phyloP scores from a whole-genome alignment of 2,888 invertebrate species.

The Trissolcus brochymenae region DNA sequence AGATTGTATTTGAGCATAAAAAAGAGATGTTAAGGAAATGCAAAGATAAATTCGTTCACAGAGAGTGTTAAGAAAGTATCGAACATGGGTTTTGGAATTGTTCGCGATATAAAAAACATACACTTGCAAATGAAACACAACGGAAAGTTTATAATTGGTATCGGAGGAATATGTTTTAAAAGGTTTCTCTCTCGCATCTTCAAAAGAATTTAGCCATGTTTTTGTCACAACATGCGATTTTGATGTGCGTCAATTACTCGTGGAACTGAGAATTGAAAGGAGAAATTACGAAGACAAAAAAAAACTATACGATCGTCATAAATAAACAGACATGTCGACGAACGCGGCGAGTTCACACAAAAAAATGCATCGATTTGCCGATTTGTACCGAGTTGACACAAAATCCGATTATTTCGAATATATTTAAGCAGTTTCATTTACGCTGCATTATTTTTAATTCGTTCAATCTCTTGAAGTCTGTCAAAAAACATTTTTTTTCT shows the following conservation, averaged over 20 bases:
- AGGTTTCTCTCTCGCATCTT: constrained; percentile 17
- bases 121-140: constrained; percentile 25
- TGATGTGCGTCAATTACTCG: constrained; percentile 66
- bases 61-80: no score
- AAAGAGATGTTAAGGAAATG: no score
- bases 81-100: background rate
- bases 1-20: no score
- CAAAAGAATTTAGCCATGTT: constrained; percentile 41
- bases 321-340: constrained; percentile 62
- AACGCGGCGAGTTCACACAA: constrained; percentile 29
- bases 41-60: no score
- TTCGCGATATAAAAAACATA: constrained; percentile 25
- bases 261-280: constrained; percentile 62
- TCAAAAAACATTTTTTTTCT: background rate
- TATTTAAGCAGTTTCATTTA: constrained; percentile 6
- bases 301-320: constrained; percentile 65
- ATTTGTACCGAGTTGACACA: constrained; percentile 47
- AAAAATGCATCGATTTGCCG: constrained; percentile 55
- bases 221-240: constrained; percentile 46
- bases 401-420: constrained; percentile 49
- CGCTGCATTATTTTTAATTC: no score
- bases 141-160: constrained; percentile 48
- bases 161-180: constrained; percentile 28
- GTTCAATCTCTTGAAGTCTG: no score
- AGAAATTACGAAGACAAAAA: constrained; percentile 68